Conservation (phyloP, 2,113 vertebrate genomes). For the Guaruba guarouba region DNA sequence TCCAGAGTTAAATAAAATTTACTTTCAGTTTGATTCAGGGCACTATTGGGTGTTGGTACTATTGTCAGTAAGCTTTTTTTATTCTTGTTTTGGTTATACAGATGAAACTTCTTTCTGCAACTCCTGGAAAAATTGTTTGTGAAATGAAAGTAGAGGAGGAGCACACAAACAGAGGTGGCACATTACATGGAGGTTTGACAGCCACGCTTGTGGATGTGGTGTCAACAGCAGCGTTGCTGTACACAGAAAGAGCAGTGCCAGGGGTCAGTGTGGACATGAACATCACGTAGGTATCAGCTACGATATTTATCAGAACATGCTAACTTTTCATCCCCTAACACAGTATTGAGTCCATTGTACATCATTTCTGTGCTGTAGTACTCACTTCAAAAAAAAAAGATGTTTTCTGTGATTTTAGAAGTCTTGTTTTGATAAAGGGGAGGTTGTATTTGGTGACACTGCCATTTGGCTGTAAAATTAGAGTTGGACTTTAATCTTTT, state of each 20-base stretch:
- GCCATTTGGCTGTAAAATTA: background rate
- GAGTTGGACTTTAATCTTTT: background rate
- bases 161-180: conserved; percentile 86
- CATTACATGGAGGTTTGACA: conserved; percentile 89
- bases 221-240: conserved; percentile 85
- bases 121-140: conserved; percentile 88
- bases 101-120: conserved; percentile 84
- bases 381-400: background rate
- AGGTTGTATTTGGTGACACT: background rate
- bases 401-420: background rate
- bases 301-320: background rate
- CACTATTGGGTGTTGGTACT: background rate
- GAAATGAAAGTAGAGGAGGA: conserved; percentile 90
- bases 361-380: background rate
- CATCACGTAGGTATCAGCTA: conserved; percentile 84
- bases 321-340: background rate
- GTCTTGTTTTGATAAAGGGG: background rate
- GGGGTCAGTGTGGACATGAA: conserved; percentile 98
- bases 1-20: background rate
- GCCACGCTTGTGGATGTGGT: conserved; percentile 89
- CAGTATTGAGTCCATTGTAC: rapidly evolving
- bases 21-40: background rate
- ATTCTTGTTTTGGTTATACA: conserved; percentile 29
- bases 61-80: background rate
- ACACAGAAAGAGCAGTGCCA: conserved; percentile 80